Conservation (phyloP, 2,888 invertebrate species). For the Watsonalla binaria region DNA sequence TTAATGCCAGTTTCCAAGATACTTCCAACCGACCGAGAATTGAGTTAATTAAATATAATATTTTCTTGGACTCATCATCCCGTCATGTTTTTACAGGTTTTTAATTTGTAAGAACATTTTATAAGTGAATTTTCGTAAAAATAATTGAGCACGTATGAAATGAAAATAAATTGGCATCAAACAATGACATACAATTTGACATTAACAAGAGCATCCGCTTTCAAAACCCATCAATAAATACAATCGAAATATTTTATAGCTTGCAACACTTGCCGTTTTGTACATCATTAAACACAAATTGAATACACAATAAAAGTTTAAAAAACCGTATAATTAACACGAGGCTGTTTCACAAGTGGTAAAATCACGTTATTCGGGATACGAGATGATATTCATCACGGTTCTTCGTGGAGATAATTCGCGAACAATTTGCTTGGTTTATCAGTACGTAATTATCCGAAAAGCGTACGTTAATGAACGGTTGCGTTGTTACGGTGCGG, state of each 20-base stretch:
- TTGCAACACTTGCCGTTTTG: slow-evolving; percentile 24
- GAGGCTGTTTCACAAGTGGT: slow-evolving; percentile 44
- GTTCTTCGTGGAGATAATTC: slow-evolving; percentile 56
- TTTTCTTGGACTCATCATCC: too few relatives aligned
- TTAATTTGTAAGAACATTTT: background rate
- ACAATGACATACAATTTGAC: background rate
- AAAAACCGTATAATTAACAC: slow-evolving; percentile 44
- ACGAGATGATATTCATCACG: slow-evolving; percentile 61
- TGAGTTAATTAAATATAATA: too few relatives aligned
- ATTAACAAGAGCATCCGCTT: background rate
- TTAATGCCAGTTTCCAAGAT: background rate
- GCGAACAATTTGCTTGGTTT: slow-evolving; percentile 73
- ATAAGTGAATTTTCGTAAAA: background rate
- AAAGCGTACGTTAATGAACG: slow-evolving; percentile 69
- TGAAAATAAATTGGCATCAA: background rate
- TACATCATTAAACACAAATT: slow-evolving; percentile 35
- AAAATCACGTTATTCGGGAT: slow-evolving; percentile 45
- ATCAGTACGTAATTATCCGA: slow-evolving; percentile 75
- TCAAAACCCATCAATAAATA: background rate
- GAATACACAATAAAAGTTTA: slow-evolving; percentile 45
- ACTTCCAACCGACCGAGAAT: background rate
- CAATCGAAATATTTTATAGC: slow-evolving; percentile 13
- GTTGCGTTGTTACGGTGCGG: slow-evolving; percentile 46
- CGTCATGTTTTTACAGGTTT: too few relatives aligned
- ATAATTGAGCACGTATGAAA: background rate